phyloP scores from a whole-genome alignment of 2,113 vertebrate species.

The Thamnophis sirtalis region DNA sequence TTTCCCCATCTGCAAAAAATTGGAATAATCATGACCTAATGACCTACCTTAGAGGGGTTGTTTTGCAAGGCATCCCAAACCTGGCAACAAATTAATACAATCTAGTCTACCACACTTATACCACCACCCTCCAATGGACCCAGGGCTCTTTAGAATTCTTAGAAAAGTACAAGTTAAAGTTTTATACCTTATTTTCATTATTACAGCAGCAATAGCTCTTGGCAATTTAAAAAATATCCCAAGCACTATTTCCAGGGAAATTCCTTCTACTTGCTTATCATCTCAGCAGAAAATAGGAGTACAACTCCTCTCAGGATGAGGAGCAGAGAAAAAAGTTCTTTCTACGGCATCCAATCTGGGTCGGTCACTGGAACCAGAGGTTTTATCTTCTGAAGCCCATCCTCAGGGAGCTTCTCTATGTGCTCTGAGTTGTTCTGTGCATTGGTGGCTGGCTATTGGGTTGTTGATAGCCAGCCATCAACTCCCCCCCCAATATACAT shows the following conservation, averaged over 20 bases:
- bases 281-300: not conserved
- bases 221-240: not conserved
- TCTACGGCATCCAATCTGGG: not conserved
- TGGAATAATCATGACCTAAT: slow-evolving; percentile 30
- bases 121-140: not conserved
- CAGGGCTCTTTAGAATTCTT: not conserved
- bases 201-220: not conserved
- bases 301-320: not conserved
- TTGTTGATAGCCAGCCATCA: not conserved
- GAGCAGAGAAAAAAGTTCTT: not conserved
- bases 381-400: not conserved
- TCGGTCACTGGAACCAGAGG: not conserved
- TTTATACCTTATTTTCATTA: not conserved
- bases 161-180: not conserved
- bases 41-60: slow-evolving; percentile 1
- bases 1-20: slow-evolving; percentile 39
- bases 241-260: not conserved
- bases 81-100: not conserved
- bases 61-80: not conserved
- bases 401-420: not conserved
- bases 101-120: not conserved
- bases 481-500: not conserved
- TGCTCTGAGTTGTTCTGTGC: not conserved
- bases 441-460: not conserved
- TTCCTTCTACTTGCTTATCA: not conserved